Evolutionary conservation across 2,113 vertebrate species (phyloP), one percentile per base, ranked within the genome.

Genomic region (Dipodomys stephensi): DNA sequence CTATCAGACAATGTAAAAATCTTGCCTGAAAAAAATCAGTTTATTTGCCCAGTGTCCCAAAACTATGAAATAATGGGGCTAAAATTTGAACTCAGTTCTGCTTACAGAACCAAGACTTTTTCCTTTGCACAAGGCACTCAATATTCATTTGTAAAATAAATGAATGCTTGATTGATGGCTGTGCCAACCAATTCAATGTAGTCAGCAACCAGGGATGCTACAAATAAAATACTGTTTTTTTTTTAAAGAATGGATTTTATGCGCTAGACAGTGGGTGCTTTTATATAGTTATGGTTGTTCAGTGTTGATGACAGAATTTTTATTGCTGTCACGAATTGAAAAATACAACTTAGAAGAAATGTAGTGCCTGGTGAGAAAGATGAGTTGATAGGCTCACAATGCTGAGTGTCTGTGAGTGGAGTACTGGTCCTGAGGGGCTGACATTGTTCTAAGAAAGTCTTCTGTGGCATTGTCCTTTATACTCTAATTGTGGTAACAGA

Each of bases 61-160:
- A 80, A 73, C 62, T 46, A 73, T 92, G 76, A 95, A 94, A 76
- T 88, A 60, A 76, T 3, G 32, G 46, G 8, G 20, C 22, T 83
- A 93, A 88, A 80, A 92, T 83, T 77, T 88, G 28, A 94, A 92
- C 76, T 74, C 15, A 6, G 62, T 91, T 83, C 80, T 77, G 44
- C 44, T 76, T 86, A 19, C 4, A 32, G 27, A 88, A 35, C 18
- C 71, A 44, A 62, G 39, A 20, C 44, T 85, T 57, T 81, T 83
- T 77, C 39, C 2, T 32, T 9, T 25, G 7, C 30, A 73, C 12
- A 23, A 65, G 72, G 25, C 28, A 28, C 32, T 92, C 72, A n/a
- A 30, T 88, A 87, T 46, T 83, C 68, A 88, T 80, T 90, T 97
- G 82, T 88, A 90, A 89, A 94, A 81, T 95, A 91, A 96, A 83